These are phyloP conservation scores for Tenebrio molitor DNA, from an alignment of 1,140 invertebrate genomes.

Conservation along the genomic window DNA sequence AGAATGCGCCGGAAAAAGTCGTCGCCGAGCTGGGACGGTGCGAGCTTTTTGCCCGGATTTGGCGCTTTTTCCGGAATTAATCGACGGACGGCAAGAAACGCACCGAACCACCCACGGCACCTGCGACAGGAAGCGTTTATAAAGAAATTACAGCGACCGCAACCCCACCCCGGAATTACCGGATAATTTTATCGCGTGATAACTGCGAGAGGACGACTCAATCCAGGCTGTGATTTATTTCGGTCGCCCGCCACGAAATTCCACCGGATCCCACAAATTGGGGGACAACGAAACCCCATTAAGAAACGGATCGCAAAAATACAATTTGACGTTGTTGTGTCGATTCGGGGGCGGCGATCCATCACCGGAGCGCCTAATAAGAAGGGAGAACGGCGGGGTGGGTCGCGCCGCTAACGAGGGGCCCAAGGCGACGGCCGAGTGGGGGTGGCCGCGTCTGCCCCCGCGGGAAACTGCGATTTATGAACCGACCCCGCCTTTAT, in stretches of 20 bases:
- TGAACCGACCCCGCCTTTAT: constrained; percentile 36
- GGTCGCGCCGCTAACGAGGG: constrained; percentile 55
- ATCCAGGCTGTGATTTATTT: neutral
- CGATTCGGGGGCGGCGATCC: neutral
- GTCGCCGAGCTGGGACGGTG: no score
- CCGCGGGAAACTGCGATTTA: constrained; percentile 5
- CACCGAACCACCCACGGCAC: neutral
- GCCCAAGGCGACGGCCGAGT: constrained; percentile 52
- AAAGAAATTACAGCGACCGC: neutral
- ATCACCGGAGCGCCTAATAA: constrained; percentile 53
- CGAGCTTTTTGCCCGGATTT: no score
- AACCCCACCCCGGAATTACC: neutral
- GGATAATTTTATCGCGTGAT: neutral
- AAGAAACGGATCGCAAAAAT: no score
- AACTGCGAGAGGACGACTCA: neutral
- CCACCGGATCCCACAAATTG: no score
- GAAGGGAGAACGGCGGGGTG: constrained; percentile 52
- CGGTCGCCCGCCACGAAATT: no score
- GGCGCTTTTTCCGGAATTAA: neutral
- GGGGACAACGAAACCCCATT: no score
- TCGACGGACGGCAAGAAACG: no score
- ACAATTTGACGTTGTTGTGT: no score
- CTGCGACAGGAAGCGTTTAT: neutral
- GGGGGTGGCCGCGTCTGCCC: constrained; percentile 35
- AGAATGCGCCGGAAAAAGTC: neutral